These are phyloP conservation scores for Rhaphigaster nebulosa DNA, from an alignment of 2,888 invertebrate species.

Conservation along the genomic window DNA sequence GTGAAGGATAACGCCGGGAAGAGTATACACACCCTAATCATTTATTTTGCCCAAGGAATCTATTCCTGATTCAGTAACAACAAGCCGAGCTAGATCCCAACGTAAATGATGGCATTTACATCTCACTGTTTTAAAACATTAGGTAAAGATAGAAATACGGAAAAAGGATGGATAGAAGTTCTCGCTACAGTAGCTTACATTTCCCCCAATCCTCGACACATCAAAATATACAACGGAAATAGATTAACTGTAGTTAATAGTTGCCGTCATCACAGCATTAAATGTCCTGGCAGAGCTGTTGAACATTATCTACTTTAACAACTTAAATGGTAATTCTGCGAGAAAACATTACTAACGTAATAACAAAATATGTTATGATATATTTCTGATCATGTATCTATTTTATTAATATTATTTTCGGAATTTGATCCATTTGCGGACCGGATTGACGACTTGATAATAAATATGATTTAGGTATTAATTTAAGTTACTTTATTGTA, in stretches of 20 bases:
- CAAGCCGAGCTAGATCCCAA: background rate
- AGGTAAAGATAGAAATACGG: conserved; percentile 24
- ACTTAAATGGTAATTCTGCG: too few species aligned
- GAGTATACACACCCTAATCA: background rate
- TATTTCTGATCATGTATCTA: too few species aligned
- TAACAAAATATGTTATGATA: too few species aligned
- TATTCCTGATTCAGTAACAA: background rate
- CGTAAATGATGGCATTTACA: background rate
- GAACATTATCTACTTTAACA: too few species aligned
- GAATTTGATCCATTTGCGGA: too few species aligned
- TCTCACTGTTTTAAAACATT: conserved; percentile 31
- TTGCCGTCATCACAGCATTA: too few species aligned
- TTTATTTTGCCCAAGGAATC: conserved; percentile 17
- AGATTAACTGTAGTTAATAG: background rate
- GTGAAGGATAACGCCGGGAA: background rate
- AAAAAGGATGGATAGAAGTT: background rate
- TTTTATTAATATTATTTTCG: too few species aligned
- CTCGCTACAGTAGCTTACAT: background rate
- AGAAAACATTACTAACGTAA: too few species aligned
- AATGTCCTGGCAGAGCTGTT: too few species aligned
- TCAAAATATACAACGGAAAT: conserved; percentile 2
- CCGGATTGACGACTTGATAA: too few species aligned
- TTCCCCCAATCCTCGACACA: background rate
- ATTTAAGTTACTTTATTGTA: too few species aligned
- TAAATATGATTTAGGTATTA: too few species aligned